Evolutionary conservation across 2,797 vertebrate species (phyloP), one percentile per base, ranked within the genome.

Genomic region (Basileuterus tristriatus): DNA sequence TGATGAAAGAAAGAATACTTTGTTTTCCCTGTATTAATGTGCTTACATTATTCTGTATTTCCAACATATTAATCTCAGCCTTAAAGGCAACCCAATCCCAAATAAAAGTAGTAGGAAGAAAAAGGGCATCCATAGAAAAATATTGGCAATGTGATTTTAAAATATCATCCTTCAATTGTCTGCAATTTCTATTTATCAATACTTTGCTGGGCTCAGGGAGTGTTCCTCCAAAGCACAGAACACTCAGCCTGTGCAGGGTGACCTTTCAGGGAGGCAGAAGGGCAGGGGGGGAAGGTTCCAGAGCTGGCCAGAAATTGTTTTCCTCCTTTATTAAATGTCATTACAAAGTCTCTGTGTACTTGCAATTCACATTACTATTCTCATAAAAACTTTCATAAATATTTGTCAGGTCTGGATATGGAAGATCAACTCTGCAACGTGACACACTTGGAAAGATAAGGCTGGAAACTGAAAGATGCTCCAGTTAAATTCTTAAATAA

Each of bases 101-200:
- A 89, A 60, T 24, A 94, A 79, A 84, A 96, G 77, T 3, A 93
- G 67, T 12, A 65, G 85, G 36, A 94, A 52, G 85, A 96, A 88
- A 96, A 96, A 96, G 96, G 96, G 91, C 95, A 96, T 22, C 90
- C 83, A 70, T 36, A 93, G 81, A 92, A 89, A 92, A 92, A 84
- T 90, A 96, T 95, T 90, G 93, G 94, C 92, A 96, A 96, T 96
- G 90, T 93, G 93, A 97, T 97, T 97, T 97, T 76, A 90, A 97
- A 97, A 96, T 93, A 97, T 11, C 96, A 96, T 72, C 90, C 94
- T 88, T 94, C 94, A 96, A 92, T 95, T 96, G 94, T 67, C 62
- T 96, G 84, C 95, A 96, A 96, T 96, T 96, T 93, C 46, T 94
- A 96, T 96, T 94, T 93, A 93, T 96, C 94, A 94, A 94, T 97